phyloP scores from a whole-genome alignment of 2,888 invertebrate species.

The Cheilosia impressa region DNA sequence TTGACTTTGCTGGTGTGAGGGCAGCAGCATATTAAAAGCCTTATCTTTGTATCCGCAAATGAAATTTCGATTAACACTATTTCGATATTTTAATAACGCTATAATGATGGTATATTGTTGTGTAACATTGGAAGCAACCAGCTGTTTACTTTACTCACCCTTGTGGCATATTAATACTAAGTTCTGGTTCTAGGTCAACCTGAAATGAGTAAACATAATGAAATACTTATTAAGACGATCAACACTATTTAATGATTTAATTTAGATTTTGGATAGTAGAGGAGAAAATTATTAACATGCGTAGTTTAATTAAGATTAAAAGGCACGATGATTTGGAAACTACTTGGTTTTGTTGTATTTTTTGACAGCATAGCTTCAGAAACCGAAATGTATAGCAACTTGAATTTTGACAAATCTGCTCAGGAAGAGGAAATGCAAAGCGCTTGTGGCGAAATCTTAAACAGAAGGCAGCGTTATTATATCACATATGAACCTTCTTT shows the following conservation, averaged over 20 bases:
- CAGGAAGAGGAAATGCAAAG: no score
- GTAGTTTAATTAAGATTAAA: no score
- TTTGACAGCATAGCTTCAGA: no score
- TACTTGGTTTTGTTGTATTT: no score
- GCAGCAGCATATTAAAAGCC: constrained; percentile 48
- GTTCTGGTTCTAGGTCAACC: constrained; percentile 92
- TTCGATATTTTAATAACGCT: constrained; percentile 54
- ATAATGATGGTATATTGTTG: constrained; percentile 40
- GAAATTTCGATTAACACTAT: constrained; percentile 63
- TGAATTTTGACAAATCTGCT: no score
- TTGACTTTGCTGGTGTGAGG: constrained; percentile 35
- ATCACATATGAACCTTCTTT: no score
- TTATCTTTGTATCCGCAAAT: constrained; percentile 55
- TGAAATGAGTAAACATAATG: constrained; percentile 82
- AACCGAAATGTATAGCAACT: no score
- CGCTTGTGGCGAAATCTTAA: no score
- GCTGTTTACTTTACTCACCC: constrained; percentile 87
- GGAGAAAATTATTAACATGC: not conserved
- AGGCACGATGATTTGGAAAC: no score
- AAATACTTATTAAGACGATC: constrained; percentile 13
- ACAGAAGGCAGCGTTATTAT: no score
- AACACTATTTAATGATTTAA: not conserved
- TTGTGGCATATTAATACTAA: constrained; percentile 89
- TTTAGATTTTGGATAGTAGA: not conserved
- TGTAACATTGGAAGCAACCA: constrained; percentile 1